Percentiles rank a stretch among this genome's conserved stretches.
phyloP scores from a whole-genome alignment of 2,797 vertebrate genomes.

The Poeciliopsis paucimaculata region DNA sequence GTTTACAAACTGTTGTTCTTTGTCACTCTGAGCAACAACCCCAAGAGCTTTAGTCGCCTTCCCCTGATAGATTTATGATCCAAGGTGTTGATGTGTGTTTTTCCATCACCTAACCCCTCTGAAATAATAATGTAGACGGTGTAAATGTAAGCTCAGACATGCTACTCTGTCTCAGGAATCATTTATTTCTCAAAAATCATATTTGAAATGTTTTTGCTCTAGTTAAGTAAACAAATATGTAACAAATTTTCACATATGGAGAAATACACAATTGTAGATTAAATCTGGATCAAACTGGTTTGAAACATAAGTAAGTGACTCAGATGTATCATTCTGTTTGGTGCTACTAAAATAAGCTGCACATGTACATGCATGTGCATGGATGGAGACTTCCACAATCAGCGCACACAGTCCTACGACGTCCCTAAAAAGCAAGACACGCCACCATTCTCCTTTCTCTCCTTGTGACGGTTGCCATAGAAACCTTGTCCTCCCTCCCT shows the following conservation, averaged over 20 bases:
- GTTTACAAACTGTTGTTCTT: conserved; percentile 64
- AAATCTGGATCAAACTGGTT: conserved; percentile 19
- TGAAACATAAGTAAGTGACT: conserved; percentile 1
- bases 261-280: conserved; percentile 41
- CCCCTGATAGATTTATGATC: conserved; percentile 56
- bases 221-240: conserved; percentile 31
- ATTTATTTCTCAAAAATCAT: neutral
- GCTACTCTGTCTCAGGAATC: neutral
- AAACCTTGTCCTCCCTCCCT: conserved; percentile 72
- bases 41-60: conserved; percentile 44
- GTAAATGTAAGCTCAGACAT: conserved; percentile 19
- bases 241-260: conserved; percentile 20
- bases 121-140: conserved; percentile 19
- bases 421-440: conserved; percentile 45
- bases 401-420: conserved; percentile 28
- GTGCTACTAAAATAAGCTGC: conserved; percentile 15
- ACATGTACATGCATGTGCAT: conserved; percentile 1
- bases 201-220: conserved; percentile 13
- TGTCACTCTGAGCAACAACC: conserved; percentile 38
- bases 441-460: conserved; percentile 53
- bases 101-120: conserved; percentile 14
- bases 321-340: conserved; percentile 20
- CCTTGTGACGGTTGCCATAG: conserved; percentile 75
- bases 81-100: conserved; percentile 51
- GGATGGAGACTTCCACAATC: neutral